Evolutionary conservation across 2,113 vertebrate species (phyloP).

Genomic region (Microcebus ravelobensis): DNA sequence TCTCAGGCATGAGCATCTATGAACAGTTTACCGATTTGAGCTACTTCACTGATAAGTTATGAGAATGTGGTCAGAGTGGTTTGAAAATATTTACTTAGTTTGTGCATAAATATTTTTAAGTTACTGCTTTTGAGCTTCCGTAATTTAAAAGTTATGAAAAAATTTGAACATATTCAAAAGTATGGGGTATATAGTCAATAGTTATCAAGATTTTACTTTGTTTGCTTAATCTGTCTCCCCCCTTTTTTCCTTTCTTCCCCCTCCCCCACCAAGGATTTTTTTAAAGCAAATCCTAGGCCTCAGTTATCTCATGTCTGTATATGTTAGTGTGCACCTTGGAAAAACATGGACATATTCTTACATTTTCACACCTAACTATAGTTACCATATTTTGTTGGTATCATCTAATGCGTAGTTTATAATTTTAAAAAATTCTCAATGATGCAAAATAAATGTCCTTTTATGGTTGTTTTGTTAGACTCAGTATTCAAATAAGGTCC

Average conservation of each 20-base stretch:
- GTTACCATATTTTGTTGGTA: background rate
- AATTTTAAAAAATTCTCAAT: background rate
- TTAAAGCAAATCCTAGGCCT: background rate
- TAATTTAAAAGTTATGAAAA: constrained; percentile 22
- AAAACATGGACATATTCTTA: background rate
- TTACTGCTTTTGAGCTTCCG: constrained; percentile 8
- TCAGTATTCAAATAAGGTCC: background rate
- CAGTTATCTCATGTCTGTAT: background rate
- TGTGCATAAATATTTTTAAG: background rate
- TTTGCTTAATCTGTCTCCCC: background rate
- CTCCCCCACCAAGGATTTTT: background rate
- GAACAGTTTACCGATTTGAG: background rate
- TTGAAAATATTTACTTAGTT: background rate
- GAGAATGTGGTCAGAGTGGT: background rate
- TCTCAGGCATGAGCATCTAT: background rate
- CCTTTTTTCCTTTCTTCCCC: background rate
- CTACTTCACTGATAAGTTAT: background rate
- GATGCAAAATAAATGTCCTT: background rate
- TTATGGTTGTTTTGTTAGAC: constrained; percentile 27
- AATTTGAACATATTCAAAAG: background rate
- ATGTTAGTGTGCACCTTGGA: background rate
- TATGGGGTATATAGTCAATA: background rate
- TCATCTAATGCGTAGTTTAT: background rate
- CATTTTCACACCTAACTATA: background rate
- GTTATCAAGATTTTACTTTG: background rate